Conservation (phyloP, 1,140 invertebrate species). For the Acyrthosiphon pisum region DNA sequence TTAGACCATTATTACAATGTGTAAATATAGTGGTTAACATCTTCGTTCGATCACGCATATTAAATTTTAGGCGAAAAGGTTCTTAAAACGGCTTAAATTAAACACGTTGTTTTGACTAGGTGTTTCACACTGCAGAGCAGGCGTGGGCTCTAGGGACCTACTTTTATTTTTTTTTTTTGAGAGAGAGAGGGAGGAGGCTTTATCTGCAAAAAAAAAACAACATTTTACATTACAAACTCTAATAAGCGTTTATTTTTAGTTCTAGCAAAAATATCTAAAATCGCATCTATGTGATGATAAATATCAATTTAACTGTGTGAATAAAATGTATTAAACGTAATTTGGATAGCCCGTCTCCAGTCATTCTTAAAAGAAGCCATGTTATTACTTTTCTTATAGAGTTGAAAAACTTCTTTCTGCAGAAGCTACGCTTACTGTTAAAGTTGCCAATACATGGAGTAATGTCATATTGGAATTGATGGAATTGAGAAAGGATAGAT, state of each 20-base stretch:
- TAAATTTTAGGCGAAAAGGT: neutral
- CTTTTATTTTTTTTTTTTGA: too few relatives aligned
- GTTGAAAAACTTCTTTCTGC: neutral
- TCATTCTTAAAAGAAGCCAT: neutral
- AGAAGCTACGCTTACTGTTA: neutral
- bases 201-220: too few relatives aligned
- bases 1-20: neutral
- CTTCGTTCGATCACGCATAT: neutral
- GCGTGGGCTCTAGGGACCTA: neutral
- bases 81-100: neutral
- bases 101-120: neutral
- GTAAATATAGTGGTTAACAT: neutral
- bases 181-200: too few relatives aligned
- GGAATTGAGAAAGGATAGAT: neutral
- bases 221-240: too few relatives aligned
- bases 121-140: neutral
- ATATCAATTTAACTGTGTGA: neutral
- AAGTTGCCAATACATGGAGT: neutral
- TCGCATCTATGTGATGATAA: neutral
- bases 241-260: neutral
- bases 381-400: neutral
- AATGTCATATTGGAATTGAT: neutral
- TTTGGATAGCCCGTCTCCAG: neutral
- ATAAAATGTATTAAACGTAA: neutral
- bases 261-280: neutral